Base-by-base conservation (phyloP, 2,888 invertebrate species). In the Zygogramma bicolorata region DNA sequence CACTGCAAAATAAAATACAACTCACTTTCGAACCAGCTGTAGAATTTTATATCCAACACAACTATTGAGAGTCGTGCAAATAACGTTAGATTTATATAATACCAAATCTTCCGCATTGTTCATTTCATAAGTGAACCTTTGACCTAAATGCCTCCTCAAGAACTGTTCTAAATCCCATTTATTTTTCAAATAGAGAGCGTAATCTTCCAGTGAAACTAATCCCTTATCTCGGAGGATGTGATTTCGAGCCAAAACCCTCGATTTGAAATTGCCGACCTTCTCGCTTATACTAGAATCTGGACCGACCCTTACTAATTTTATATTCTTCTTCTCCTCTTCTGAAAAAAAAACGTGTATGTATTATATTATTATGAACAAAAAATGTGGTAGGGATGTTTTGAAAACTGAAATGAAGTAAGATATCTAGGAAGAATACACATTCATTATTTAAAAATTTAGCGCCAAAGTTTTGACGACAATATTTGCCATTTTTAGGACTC, bases 251-350 rank as follows among this genome's bases (percentile, higher is more conserved):
- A 89, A 81, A 65, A 85, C 83, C 18, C 86, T 85, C 3, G 90
- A 75, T 8, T 87, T 87, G 73, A 88, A 86, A 4, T 82, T 78
- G 70, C 84, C 85, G 0, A 89, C 87, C 20, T 81, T 83, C 4
- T 84, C 78, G 78, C 88, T 86, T 79, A 90, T 88, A 29, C 84
- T 82, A 40, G 88, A 85, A 1, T 75, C 75, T 18, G 88, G 88
- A 2, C 91, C 91, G 27, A 89, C 85, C 53, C 91, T 85, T 4
- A 91, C 88, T 20, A 82, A 68, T 69, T 81, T 83, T 6, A 84
- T 65, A 58, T 77, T 61, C 49, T 68, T 75, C 60, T 72, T 75
- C 3, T 77, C 69, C 2, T 27, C 38, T 20, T 70, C 83, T 84
- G 71, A 42, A 80, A 80, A 31, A 49, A 42, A 73, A 65, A 65